Evolutionary conservation across 2,113 vertebrate species (phyloP), one percentile per base, ranked within the genome.

Genomic region (Amblyornis subalaris): DNA sequence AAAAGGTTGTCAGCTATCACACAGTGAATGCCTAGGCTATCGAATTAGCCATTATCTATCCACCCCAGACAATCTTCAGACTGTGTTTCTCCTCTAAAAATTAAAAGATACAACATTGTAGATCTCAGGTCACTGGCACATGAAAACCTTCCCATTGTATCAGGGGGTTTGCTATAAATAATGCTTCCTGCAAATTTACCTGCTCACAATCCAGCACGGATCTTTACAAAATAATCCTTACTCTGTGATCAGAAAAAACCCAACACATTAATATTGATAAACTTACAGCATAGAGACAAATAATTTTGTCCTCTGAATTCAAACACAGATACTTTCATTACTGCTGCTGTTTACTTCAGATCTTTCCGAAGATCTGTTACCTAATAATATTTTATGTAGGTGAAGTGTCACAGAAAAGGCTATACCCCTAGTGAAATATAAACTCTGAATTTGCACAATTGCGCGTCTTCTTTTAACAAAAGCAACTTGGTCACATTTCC

Each of bases 351-450:
- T 94, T 81, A 67, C 33, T 72, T 88, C 62, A 28, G 23, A 54
- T 61, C 54, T 76, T 90, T 64, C 58, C 58, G 62, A 57, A 75
- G 81, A 76, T 58, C 78, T 83, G 42, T 64, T 85, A 60, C 45
- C 38, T 57, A 72, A 40, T 74, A 62, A 85, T 80, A 93, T 74
- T 95, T 94, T 85, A 93, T 90, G 53, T 95, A 82, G 89, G 91
- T 90, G 84, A 96, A 93, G n/a, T 60, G 89, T 93, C 89, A 91
- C 78, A 88, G 78, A 94, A 89, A 82, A 73, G 38, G 50, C 53
- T 89, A 72, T 71, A 85, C 4, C 51, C 28, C 42, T 67, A 55
- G 64, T 86, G 86, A 88, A 95, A 90, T 53, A 82, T 71, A 72
- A 89, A 94, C 89, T 65, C 75, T 50, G 78, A 76, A 80, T 44